phyloP scores from a whole-genome alignment of 2,113 vertebrate genomes.

The Ictalurus punctatus region DNA sequence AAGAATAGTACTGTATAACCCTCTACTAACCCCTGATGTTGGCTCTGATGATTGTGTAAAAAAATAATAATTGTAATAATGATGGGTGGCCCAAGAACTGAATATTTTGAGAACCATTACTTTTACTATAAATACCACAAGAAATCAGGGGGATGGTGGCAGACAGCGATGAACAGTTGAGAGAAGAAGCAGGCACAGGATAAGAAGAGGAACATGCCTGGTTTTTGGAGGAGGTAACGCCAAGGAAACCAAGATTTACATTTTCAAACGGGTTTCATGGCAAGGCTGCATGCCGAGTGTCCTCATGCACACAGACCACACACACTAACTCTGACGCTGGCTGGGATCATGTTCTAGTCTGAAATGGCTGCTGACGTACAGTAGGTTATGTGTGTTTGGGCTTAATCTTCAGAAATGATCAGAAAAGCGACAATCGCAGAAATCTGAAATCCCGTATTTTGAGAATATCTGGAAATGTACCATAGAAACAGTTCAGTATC shows the following conservation, averaged over 20 bases:
- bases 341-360: constrained; percentile 30
- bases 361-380: constrained; percentile 15
- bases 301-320: constrained; percentile 42
- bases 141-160: background rate
- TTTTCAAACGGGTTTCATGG: constrained; percentile 39
- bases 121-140: constrained; percentile 40
- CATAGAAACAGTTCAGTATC: background rate
- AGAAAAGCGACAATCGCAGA: background rate
- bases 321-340: constrained; percentile 20
- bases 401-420: constrained; percentile 22
- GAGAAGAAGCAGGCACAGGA: constrained; percentile 7
- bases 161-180: constrained; percentile 5
- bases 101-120: constrained; percentile 18
- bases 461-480: background rate
- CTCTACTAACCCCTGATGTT: constrained; percentile 25
- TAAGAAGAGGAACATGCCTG: constrained; percentile 10
- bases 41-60: constrained; percentile 22
- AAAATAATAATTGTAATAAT: constrained; percentile 43
- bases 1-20: constrained; percentile 42
- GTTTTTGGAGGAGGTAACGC: constrained; percentile 27
- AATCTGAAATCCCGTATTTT: constrained; percentile 1
- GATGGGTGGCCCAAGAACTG: constrained; percentile 33
- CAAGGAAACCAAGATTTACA: constrained; percentile 34
- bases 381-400: constrained; percentile 29
- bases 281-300: constrained; percentile 22